Evolutionary conservation across 1,140 invertebrate genomes (phyloP).

Genomic region (Metaphire vulgaris): DNA sequence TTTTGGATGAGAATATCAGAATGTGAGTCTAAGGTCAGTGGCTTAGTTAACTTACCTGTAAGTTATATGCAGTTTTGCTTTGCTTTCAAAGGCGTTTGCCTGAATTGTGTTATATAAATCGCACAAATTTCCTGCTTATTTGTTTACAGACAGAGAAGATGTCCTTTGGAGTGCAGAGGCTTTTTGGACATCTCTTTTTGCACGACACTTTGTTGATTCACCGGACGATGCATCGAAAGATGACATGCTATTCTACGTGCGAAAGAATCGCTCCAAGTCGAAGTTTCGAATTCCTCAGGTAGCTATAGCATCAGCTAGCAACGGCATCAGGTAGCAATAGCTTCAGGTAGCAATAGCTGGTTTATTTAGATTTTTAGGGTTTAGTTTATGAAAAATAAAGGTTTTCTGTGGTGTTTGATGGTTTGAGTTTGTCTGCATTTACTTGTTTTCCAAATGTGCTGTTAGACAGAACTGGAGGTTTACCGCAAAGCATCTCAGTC

Average conservation of each 20-base stretch:
- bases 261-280: constrained; percentile 76
- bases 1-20: too few species aligned
- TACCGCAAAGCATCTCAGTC: constrained; percentile 94
- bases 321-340: too few species aligned
- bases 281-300: constrained; percentile 76
- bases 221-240: constrained; percentile 73
- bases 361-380: too few species aligned
- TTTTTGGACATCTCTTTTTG: constrained; percentile 93
- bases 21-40: too few species aligned
- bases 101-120: too few species aligned
- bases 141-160: constrained; percentile 42
- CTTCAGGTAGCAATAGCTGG: too few species aligned
- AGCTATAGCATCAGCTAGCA: constrained; percentile 52
- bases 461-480: constrained; percentile 80
- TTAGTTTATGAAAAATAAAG: too few species aligned
- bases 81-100: too few species aligned
- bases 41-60: too few species aligned
- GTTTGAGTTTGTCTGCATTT: not conserved
- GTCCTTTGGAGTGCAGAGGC: constrained; percentile 53
- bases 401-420: too few species aligned
- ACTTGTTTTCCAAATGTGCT: constrained; percentile 56
- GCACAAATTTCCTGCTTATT: too few species aligned
- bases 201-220: constrained; percentile 86
- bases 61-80: too few species aligned
- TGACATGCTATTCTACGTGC: constrained; percentile 90